These are phyloP conservation scores for Siderastrea siderea DNA, from an alignment of 92 coral and sea anemone genomes.

Conservation along the genomic window DNA sequence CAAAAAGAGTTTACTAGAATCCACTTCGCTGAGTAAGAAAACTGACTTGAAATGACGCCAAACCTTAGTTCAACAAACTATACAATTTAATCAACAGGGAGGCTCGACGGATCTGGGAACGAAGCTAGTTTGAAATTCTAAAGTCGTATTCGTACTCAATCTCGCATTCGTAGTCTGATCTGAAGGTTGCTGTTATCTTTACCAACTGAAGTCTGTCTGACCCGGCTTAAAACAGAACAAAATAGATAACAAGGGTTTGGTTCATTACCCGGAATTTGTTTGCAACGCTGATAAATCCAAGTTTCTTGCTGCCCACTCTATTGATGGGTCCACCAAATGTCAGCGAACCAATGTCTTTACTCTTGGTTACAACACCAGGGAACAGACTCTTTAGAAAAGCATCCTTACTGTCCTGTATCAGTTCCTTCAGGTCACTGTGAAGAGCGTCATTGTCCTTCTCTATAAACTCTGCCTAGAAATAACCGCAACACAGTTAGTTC, in stretches of 20 bases:
- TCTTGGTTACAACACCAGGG: constrained; percentile 71
- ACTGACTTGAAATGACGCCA: no score
- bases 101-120: no score
- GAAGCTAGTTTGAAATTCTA: no score
- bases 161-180: no score
- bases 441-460: constrained; percentile 98
- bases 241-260: neutral
- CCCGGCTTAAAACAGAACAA: neutral
- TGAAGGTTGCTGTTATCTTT: no score
- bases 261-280: constrained; percentile 91
- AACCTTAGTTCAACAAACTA: no score
- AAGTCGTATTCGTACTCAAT: no score
- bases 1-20: no score
- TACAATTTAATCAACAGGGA: no score
- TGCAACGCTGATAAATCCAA: constrained; percentile 93
- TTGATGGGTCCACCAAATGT: constrained; percentile 66
- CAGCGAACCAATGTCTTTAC: constrained; percentile 67
- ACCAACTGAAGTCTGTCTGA: neutral
- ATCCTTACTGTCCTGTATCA: constrained; percentile 95
- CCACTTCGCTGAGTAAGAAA: no score
- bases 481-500: neutral
- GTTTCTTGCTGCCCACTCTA: constrained; percentile 86
- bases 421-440: constrained; percentile 90
- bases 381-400: constrained; percentile 91
- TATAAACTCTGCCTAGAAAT: constrained; percentile 81